These are phyloP conservation scores for Ladona fulva DNA, from an alignment of 1,140 invertebrate genomes.

Conservation along the genomic window DNA sequence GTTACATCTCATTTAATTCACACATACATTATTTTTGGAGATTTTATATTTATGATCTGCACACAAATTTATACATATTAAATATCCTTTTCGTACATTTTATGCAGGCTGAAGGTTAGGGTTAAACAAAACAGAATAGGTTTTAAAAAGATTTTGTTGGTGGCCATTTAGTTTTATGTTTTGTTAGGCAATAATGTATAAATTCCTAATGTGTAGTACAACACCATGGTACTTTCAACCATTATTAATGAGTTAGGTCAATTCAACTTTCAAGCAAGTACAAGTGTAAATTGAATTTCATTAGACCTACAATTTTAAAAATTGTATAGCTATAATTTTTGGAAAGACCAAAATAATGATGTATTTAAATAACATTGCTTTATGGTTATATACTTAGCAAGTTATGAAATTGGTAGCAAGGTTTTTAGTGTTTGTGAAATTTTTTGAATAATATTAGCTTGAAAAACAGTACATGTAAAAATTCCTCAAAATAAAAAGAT, in stretches of 20 bases:
- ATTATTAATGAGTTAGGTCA: not conserved
- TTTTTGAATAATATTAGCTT: not conserved
- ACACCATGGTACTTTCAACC: not conserved
- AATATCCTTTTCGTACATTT: not conserved
- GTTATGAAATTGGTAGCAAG: not conserved
- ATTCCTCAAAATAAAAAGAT: not conserved
- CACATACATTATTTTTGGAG: slow-evolving; percentile 5
- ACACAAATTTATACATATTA: not conserved
- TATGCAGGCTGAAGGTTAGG: not conserved
- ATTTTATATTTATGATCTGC: not conserved
- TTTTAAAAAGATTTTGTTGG: not conserved
- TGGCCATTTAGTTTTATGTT: not conserved
- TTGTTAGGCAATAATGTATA: not conserved
- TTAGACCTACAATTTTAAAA: not conserved
- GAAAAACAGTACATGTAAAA: not conserved
- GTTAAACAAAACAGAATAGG: not conserved
- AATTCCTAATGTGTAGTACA: not conserved
- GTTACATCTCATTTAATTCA: not conserved
- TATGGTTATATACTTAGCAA: not conserved
- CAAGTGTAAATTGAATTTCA: not conserved
- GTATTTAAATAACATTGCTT: not conserved
- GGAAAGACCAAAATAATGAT: not conserved
- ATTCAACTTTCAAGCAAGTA: not conserved
- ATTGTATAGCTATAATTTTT: not conserved
- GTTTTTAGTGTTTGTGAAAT: not conserved